Percentiles rank a stretch among this genome's conserved stretches.
Evolutionary conservation across 2,888 invertebrate species (phyloP).

Genomic region (Nomada hirtipes): DNA sequence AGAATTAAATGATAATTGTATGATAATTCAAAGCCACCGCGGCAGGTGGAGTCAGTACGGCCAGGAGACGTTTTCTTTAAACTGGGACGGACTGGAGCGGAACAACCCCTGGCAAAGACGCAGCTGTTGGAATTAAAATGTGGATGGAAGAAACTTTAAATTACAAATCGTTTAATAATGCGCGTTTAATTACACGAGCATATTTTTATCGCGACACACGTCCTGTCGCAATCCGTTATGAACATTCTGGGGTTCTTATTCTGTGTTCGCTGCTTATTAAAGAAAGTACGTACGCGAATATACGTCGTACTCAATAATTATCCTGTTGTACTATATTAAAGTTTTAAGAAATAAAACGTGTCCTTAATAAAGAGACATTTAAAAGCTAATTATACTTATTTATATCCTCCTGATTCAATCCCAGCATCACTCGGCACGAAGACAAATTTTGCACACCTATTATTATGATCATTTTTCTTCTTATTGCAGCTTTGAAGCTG

Average conservation of each 20-base stretch:
- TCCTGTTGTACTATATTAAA: too few species aligned
- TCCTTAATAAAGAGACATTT: too few species aligned
- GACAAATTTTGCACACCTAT: too few species aligned
- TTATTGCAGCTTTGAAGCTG: too few species aligned
- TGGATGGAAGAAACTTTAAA: conserved; percentile 1
- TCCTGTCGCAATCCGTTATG: background rate
- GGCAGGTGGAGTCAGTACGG: conserved; percentile 32
- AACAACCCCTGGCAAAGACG: conserved; percentile 35
- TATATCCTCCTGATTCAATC: too few species aligned
- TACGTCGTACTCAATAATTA: too few species aligned
- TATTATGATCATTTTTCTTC: too few species aligned
- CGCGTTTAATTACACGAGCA: conserved; percentile 14
- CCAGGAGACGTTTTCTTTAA: conserved; percentile 21
- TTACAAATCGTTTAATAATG: conserved; percentile 39
- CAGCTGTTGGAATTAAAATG: conserved; percentile 49
- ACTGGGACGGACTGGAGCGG: conserved; percentile 21
- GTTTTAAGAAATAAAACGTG: too few species aligned
- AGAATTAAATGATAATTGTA: conserved; percentile 44
- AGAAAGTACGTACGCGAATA: too few species aligned
- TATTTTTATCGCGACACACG: conserved; percentile 16
- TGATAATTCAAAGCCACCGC: conserved; percentile 40
- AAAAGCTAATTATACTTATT: too few species aligned
- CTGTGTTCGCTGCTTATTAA: too few species aligned
- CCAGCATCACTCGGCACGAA: too few species aligned
- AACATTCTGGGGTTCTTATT: background rate